These are phyloP conservation scores for Lutjanus erythropterus DNA, from an alignment of 2,113 vertebrate genomes.

Conservation along the genomic window DNA sequence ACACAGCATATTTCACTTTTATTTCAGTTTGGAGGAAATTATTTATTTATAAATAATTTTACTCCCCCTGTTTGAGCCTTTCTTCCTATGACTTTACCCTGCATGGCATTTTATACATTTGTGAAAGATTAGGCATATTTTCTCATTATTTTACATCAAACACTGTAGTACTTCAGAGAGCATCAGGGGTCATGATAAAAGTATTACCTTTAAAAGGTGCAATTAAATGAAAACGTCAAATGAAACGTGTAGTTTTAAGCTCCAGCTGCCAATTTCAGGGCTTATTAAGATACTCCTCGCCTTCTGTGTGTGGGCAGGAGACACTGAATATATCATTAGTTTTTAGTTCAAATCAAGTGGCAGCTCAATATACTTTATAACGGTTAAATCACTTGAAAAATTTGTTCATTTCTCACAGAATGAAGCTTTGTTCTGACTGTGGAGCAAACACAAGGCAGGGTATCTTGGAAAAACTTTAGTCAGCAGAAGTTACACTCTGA, in stretches of 20 bases:
- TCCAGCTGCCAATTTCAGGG: neutral
- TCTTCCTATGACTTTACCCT: too few relatives aligned
- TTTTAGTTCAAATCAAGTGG: neutral
- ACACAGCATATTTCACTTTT: too few relatives aligned
- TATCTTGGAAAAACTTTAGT: neutral
- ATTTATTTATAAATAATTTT: too few relatives aligned
- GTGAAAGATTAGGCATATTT: neutral
- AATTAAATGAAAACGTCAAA: neutral
- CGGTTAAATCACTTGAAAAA: neutral
- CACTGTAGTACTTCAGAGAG: neutral
- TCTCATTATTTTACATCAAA: neutral
- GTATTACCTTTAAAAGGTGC: neutral
- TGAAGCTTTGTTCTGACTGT: neutral
- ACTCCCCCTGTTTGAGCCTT: too few relatives aligned
- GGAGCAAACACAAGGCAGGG: neutral
- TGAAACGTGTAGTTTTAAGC: neutral
- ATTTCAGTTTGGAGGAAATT: too few relatives aligned
- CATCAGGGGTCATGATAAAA: neutral
- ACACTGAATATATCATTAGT: neutral
- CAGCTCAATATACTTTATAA: too few relatives aligned
- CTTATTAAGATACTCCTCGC: neutral
- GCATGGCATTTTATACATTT: too few relatives aligned
- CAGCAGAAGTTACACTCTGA: neutral
- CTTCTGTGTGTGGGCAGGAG: neutral
- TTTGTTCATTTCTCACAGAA: too few relatives aligned